These are phyloP conservation scores for Amphiprion clarkii DNA, from an alignment of 2,797 vertebrate species.

Conservation along the genomic window DNA sequence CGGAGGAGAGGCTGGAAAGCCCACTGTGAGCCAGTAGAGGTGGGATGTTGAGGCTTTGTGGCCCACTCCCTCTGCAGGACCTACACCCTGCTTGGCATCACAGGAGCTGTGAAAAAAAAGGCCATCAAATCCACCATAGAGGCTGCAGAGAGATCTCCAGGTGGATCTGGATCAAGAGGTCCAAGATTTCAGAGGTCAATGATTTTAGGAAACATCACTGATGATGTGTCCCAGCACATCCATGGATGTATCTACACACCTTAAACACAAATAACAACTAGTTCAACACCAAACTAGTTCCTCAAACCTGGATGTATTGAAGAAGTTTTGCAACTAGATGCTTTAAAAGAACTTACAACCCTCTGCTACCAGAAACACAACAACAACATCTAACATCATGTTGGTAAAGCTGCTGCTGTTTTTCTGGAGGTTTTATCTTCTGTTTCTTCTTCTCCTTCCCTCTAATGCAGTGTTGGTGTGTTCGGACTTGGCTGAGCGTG, in stretches of 20 bases:
- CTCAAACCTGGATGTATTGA: too few relatives aligned
- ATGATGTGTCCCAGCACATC: too few relatives aligned
- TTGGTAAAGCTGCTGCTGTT: conserved; percentile 9
- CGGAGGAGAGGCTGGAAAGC: not conserved
- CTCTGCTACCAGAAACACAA: conserved; percentile 31
- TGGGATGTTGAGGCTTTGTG: not conserved
- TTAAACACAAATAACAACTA: not conserved
- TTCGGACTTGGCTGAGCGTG: conserved; percentile 58
- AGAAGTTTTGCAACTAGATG: not conserved
- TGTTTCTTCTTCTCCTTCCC: conserved; percentile 44
- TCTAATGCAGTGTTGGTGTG: conserved; percentile 51
- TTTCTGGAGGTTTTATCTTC: conserved; percentile 3
- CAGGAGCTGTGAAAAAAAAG: not conserved
- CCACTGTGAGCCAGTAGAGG: not conserved
- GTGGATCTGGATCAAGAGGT: too few relatives aligned
- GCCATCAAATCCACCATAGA: not conserved
- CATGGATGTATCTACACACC: not conserved
- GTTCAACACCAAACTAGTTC: too few relatives aligned
- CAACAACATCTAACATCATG: conserved; percentile 38
- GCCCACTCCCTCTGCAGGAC: not conserved
- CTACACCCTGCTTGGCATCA: not conserved
- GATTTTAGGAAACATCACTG: too few relatives aligned
- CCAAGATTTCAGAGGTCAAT: too few relatives aligned
- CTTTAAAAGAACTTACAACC: conserved; percentile 31
- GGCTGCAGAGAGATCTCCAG: not conserved